Conservation (phyloP, 2,113 vertebrate genomes). For the Nanorana parkeri region DNA sequence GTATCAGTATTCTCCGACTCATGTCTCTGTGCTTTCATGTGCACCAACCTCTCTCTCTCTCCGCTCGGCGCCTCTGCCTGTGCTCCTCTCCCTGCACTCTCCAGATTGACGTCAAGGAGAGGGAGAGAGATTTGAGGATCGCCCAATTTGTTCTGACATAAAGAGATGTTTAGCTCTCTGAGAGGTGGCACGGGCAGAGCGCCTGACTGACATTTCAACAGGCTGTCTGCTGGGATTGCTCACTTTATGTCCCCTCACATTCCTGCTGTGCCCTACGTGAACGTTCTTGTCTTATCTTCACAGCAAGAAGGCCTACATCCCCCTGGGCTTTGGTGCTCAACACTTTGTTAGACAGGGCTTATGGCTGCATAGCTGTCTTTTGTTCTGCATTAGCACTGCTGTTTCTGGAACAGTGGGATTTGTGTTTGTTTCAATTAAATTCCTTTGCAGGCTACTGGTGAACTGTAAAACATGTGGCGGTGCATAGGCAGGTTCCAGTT, state of each 20-base stretch:
- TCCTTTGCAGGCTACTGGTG: slow-evolving; percentile 1
- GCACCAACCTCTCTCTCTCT: slow-evolving; percentile 66
- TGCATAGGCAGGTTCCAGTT: neutral
- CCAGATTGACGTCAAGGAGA: slow-evolving; percentile 74
- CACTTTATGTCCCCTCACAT: slow-evolving; percentile 71
- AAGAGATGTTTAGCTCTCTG: slow-evolving; percentile 80
- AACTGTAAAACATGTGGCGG: neutral
- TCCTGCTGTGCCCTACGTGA: slow-evolving; percentile 71
- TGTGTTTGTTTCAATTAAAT: slow-evolving; percentile 47
- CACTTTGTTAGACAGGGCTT: slow-evolving; percentile 81
- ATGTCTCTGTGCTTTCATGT: slow-evolving; percentile 66
- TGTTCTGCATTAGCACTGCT: slow-evolving; percentile 56
- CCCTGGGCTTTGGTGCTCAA: slow-evolving; percentile 77
- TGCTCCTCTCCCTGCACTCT: slow-evolving; percentile 62
- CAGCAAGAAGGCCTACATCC: slow-evolving; percentile 73
- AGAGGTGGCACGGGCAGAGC: slow-evolving; percentile 74
- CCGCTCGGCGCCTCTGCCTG: slow-evolving; percentile 56
- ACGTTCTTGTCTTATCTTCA: slow-evolving; percentile 82
- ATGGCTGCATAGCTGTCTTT: slow-evolving; percentile 22
- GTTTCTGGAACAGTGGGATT: slow-evolving; percentile 11
- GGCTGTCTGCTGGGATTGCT: slow-evolving; percentile 73
- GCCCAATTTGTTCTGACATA: slow-evolving; percentile 80
- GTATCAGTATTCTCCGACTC: slow-evolving; percentile 63
- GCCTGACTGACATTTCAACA: slow-evolving; percentile 73
- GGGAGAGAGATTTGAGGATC: slow-evolving; percentile 80